Evolutionary conservation across 37 sponge, comb jelly and placozoan species (phyloP), one percentile per base, ranked within the genome.

Genomic region (Haliclona indistincta): DNA sequence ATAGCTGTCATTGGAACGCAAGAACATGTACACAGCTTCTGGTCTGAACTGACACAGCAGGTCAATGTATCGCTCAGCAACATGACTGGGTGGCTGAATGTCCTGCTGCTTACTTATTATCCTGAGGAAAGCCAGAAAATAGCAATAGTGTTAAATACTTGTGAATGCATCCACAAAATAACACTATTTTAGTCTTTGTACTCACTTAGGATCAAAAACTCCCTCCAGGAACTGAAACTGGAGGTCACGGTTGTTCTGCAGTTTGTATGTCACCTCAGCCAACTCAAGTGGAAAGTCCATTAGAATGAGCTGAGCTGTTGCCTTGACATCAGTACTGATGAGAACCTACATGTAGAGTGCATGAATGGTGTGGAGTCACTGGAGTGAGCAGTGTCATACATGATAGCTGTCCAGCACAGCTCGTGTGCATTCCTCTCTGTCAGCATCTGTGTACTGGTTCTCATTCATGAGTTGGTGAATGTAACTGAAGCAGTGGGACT

Each of bases 61-160:
- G 49, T 93, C 94, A 61, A 93, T 88, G 80, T 93, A 93, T 5
- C 63, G 45, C 80, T 93, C 94, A 17, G 62, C 80, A 36, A 88
- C 82, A 28, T 91, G 84, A 63, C 75, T 62, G 20, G 81, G 86
- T 34, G 85, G 73, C 37, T 58, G 87, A 10, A 43, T 54, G 6
- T 80, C 76, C 41, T 86, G 81, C 43, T 83, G 81, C 35, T 71
- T 78, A n/a, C n/a, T n/a, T n/a, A n/a, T n/a, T n/a, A n/a, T n/a
- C n/a, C n/a, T n/a, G 20, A 13, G 67, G 36, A 35, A 47, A 49
- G 53, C 47, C 79, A 77, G 49, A 32, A 34, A 6, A 64, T 3
- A 64, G 33, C 51, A 35, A 47, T 1, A 52, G 3, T 64, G 26
- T 22, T 61, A 30, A 61, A 42, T 17, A 63, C 17, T 8, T 28